These are phyloP conservation scores for Zeugodacus cucurbitae DNA, from an alignment of 1,140 invertebrate species.

Conservation along the genomic window DNA sequence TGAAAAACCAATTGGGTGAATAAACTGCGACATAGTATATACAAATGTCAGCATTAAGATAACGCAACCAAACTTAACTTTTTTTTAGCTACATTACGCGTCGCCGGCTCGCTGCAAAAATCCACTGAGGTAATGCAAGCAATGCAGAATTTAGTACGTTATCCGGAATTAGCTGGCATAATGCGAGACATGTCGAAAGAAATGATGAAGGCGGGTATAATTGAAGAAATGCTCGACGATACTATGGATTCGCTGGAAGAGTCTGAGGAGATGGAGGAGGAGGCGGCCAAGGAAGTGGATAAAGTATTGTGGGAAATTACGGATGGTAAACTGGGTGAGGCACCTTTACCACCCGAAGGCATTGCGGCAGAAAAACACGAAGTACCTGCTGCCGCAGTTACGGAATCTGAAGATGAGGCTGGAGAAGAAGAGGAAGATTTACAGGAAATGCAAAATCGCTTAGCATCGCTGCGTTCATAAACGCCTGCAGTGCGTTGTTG, in stretches of 20 bases:
- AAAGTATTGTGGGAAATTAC: slow-evolving; percentile 97
- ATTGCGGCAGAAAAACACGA: slow-evolving; percentile 69
- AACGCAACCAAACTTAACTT: not conserved
- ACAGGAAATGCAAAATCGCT: slow-evolving; percentile 47
- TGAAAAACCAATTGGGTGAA: slow-evolving; percentile 96
- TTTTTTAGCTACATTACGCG: slow-evolving; percentile 80
- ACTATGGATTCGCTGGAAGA: slow-evolving; percentile 93
- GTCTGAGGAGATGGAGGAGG: slow-evolving; percentile 91
- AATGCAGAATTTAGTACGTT: slow-evolving; percentile 90
- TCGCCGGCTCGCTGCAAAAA: slow-evolving; percentile 90
- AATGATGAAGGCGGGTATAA: slow-evolving; percentile 99
- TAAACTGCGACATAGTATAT: not conserved
- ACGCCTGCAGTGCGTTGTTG: not conserved
- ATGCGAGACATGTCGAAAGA: slow-evolving; percentile 99
- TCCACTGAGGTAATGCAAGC: slow-evolving; percentile 96
- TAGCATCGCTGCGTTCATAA: slow-evolving; percentile 47
- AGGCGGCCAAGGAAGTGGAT: slow-evolving; percentile 92
- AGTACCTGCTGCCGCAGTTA: slow-evolving; percentile 68
- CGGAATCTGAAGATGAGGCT: slow-evolving; percentile 38
- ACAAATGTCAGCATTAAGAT: not conserved
- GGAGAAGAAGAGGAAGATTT: slow-evolving; percentile 47
- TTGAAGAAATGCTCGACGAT: slow-evolving; percentile 99
- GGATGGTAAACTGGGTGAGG: slow-evolving; percentile 90
- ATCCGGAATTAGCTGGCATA: slow-evolving; percentile 93
- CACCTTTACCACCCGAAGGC: slow-evolving; percentile 77